Evolutionary conservation across 2,797 vertebrate species (phyloP).

Genomic region (Echiichthys vipera): DNA sequence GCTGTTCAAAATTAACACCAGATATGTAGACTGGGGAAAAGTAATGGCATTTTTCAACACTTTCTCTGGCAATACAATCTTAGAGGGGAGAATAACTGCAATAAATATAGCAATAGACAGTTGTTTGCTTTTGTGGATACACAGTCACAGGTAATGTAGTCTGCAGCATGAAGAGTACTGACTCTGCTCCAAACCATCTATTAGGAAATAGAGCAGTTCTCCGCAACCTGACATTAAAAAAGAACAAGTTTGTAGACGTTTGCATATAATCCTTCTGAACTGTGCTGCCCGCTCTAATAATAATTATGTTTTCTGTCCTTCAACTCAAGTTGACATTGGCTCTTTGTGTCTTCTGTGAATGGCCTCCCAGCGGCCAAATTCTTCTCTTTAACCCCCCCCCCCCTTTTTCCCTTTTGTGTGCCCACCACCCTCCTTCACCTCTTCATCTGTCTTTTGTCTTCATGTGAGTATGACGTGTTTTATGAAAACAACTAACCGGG

Average conservation of each 20-base stretch:
- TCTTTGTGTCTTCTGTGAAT: constrained; percentile 69
- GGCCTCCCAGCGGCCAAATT: constrained; percentile 59
- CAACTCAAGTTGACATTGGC: constrained; percentile 61
- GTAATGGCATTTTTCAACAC: not conserved
- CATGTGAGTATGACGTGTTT: too few relatives aligned
- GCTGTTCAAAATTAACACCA: not conserved
- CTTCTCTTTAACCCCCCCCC: constrained; percentile 4
- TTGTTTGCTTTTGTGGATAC: not conserved
- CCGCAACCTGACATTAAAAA: not conserved
- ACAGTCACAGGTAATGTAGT: not conserved
- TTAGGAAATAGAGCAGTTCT: not conserved
- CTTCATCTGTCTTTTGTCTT: constrained; percentile 48
- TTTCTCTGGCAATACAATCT: not conserved
- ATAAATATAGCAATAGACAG: not conserved
- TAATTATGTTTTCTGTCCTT: constrained; percentile 61
- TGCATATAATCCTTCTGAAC: constrained; percentile 27
- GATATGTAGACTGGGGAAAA: not conserved
- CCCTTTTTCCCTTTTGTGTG: constrained; percentile 25
- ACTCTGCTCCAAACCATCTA: not conserved
- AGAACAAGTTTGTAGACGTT: not conserved
- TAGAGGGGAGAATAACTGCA: not conserved
- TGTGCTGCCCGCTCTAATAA: constrained; percentile 41
- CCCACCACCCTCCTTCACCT: constrained; percentile 6
- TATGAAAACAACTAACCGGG: too few relatives aligned
- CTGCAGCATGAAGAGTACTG: not conserved